A percentile compares a stretch with the other conserved stretches of the same genome.
Conservation (phyloP, 2,888 invertebrate genomes). For the Ornithoptera alexandrae region DNA sequence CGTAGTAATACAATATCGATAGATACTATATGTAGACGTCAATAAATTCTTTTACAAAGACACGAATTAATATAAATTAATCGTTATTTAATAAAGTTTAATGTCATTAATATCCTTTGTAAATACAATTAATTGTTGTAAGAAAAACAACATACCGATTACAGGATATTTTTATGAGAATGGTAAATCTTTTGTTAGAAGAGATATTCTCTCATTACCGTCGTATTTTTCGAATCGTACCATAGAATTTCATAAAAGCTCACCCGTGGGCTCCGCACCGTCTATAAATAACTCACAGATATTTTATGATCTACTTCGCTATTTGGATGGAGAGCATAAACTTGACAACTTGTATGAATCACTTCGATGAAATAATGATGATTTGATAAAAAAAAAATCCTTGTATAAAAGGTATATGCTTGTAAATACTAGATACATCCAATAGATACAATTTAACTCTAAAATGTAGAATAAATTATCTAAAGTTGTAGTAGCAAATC, state of each 20-base stretch:
- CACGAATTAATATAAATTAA: neutral
- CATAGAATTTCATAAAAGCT: constrained; percentile 25
- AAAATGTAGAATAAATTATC: too few relatives aligned
- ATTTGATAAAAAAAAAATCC: too few relatives aligned
- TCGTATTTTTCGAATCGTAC: constrained; percentile 23
- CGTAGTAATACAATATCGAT: too few relatives aligned
- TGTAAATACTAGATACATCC: too few relatives aligned
- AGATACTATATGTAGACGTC: neutral
- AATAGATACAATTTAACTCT: too few relatives aligned
- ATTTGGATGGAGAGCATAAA: constrained; percentile 9
- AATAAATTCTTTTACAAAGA: neutral
- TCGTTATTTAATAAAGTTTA: neutral
- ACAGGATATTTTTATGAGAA: constrained; percentile 13
- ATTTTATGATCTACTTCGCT: constrained; percentile 25
- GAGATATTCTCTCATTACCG: constrained; percentile 13
- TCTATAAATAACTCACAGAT: constrained; percentile 18
- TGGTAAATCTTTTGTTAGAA: constrained; percentile 20
- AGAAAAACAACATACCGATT: constrained; percentile 5
- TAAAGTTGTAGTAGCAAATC: too few relatives aligned
- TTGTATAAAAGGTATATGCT: too few relatives aligned
- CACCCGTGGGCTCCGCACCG: constrained; percentile 13
- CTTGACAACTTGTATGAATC: neutral
- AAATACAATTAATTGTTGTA: neutral
- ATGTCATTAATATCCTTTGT: neutral
- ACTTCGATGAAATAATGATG: too few relatives aligned